Base-by-base conservation (phyloP, 1,140 invertebrate species). In the Anoplophora glabripennis region DNA sequence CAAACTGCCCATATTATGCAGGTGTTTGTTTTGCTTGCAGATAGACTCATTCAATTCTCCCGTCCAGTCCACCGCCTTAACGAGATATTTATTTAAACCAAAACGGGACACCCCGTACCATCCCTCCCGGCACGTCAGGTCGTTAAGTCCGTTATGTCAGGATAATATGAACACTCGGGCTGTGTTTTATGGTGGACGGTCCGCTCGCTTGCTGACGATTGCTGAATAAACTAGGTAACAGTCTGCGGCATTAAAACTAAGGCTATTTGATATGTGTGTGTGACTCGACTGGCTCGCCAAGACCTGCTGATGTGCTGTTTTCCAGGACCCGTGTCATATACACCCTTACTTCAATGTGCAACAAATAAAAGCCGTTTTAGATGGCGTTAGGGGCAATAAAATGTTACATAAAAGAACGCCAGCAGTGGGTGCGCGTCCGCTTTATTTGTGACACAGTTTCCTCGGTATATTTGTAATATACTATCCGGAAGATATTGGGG, bases 171-270 rank as follows among this genome's bases (percentile, higher is more conserved):
- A 46, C 65, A 59, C 55, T 51, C 21, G 55, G 61, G 49, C 65
- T 64, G 65, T 66, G 65, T 66, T 66, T 64, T 64, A 63, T 66
- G 61, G 51, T 45, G 21, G 21, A 18, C 44, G 58, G 53, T 46
- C 42, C 52, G 42, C 33, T 49, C 49, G 38, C 47, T 57, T 66
- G 64, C 64, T 66, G 64, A 66, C 64, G 61, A 66, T 66, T 63
- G 64, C 64, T 63, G 58, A 66, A 66, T 66, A 63, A 66, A 63
- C 64, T 66, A 66, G 64, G 64, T 63, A 66, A 66, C 64, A 66
- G 51, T 63, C 61, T 37, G 49, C 36, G 10, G 57, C 64, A 66
- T 63, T 66, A 66, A 66, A 66, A 66, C 57, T 57, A 60, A 36
- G 34, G 38, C 35, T 17, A 37, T 37, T 51, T 36, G 33, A 51